Percentiles rank a stretch among this genome's conserved stretches.
phyloP scores from a whole-genome alignment of 2,113 vertebrate species.

The Hemiprocne comata region DNA sequence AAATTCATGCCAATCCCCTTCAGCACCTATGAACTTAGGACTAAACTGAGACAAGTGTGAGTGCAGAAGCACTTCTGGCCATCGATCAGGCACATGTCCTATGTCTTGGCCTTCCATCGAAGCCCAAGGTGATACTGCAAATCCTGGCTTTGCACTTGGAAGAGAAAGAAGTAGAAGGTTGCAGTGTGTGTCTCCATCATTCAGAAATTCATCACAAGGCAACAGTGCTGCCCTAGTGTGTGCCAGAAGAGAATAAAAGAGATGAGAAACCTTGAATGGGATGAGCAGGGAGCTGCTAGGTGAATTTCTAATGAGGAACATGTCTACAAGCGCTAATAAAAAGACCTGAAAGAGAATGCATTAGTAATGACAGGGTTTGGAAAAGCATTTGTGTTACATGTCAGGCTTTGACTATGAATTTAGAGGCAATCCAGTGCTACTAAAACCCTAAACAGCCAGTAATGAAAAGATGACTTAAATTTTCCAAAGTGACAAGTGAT shows the following conservation, averaged over 20 bases:
- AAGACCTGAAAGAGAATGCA: constrained; percentile 59
- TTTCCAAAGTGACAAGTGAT: constrained; percentile 31
- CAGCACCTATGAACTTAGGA: background rate
- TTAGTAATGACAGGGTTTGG: constrained; percentile 56
- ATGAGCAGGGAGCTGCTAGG: constrained; percentile 20
- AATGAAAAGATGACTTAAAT: constrained; percentile 59
- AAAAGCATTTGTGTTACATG: constrained; percentile 47
- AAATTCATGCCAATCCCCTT: background rate
- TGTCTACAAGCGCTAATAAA: constrained; percentile 52
- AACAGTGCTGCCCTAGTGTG: constrained; percentile 1
- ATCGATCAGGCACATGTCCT: fast-evolving
- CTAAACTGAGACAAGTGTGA: background rate
- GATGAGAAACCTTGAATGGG: constrained; percentile 60
- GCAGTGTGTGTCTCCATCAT: background rate
- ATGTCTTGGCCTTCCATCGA: background rate
- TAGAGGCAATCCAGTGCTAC: constrained; percentile 35
- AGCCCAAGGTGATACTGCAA: background rate
- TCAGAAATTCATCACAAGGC: constrained; percentile 42
- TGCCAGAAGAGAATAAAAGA: constrained; percentile 33
- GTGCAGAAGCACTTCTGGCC: background rate
- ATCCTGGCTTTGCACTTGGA: background rate
- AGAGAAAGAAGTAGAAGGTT: background rate
- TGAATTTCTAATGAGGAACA: constrained; percentile 60
- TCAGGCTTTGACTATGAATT: constrained; percentile 40
- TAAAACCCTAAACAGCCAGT: constrained; percentile 49